Base-by-base conservation (phyloP, 2,888 invertebrate species). In the Agonopterix arenella region DNA sequence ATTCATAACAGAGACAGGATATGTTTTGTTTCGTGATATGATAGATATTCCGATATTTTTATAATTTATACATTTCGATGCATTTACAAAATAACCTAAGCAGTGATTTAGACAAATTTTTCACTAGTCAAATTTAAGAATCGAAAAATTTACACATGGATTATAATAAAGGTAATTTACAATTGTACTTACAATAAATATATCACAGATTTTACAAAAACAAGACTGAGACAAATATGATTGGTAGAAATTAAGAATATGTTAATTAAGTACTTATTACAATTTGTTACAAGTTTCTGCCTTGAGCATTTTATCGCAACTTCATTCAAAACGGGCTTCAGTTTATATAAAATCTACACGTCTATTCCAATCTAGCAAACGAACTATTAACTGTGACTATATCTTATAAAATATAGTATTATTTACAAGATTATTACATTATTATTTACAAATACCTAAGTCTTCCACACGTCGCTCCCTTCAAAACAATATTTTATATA, bases 121-220 rank as follows among this genome's bases (percentile, higher is more conserved):
- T 56, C 56, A 57, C 61, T 65, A 70, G 60, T 64, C 62, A 68
- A 72, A 66, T 62, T 64, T 58, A 69, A 61, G 38, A 68, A 57
- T 70, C 55, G 56, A 68, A 64, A 65, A 67, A 64, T 76, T 68
- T 78, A 77, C 73, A 77, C 60, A 60, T 64, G 55, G 55, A 65
- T 69, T 73, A 80, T 57, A 73, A 64, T 75, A 72, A 2, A 13
- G 13, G 13, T 28, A 74, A 80, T 84, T 73, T 85, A 84, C 83
- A 86, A 72, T 55, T 58, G 65, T 76, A 77, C 85, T 89, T 88
- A 88, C 76, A 82, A 84, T 88, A 89, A 85, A 88, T 89, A 88
- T 89, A 89, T 89, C 89, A 89, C 89, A 89, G 89, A 88, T 84
- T 82, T 79, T 85, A 89, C 84, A 86, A 82, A 79, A 84, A 76